Evolutionary conservation across 2,888 invertebrate species (phyloP).

Genomic region (Pristionchus japonicus): DNA sequence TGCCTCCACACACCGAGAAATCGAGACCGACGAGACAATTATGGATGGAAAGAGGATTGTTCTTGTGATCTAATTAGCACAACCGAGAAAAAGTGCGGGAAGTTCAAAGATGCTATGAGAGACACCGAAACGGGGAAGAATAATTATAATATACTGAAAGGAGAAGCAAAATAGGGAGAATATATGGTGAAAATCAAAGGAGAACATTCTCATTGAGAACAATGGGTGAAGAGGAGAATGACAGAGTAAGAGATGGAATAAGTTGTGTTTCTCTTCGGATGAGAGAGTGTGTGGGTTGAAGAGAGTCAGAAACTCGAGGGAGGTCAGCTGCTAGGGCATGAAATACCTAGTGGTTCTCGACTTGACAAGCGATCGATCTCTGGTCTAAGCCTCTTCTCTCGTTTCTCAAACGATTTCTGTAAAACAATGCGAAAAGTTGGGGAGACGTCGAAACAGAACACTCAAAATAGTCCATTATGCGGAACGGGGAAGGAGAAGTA

Average conservation of each 20-base stretch:
- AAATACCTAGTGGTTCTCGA: background rate
- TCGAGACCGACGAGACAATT: background rate
- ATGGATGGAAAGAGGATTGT: background rate
- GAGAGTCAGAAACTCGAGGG: too few species aligned
- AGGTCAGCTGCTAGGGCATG: background rate
- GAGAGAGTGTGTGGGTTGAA: background rate
- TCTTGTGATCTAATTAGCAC: background rate
- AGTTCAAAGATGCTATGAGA: background rate
- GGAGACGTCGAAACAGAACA: background rate
- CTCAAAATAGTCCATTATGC: slow-evolving; percentile 11
- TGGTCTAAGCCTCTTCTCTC: background rate
- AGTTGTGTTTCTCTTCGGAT: too few species aligned
- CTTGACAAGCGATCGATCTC: background rate
- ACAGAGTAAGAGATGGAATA: too few species aligned
- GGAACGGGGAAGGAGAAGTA: background rate
- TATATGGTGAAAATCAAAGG: background rate
- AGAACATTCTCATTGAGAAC: slow-evolving; percentile 32
- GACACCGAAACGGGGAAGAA: background rate
- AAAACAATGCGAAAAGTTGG: background rate
- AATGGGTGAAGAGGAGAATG: background rate
- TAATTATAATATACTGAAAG: background rate
- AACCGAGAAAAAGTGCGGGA: background rate
- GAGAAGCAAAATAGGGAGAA: background rate
- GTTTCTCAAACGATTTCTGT: background rate
- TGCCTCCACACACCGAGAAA: background rate